Base-by-base conservation (phyloP, 1,140 invertebrate genomes). In the Nylanderia fulva region DNA sequence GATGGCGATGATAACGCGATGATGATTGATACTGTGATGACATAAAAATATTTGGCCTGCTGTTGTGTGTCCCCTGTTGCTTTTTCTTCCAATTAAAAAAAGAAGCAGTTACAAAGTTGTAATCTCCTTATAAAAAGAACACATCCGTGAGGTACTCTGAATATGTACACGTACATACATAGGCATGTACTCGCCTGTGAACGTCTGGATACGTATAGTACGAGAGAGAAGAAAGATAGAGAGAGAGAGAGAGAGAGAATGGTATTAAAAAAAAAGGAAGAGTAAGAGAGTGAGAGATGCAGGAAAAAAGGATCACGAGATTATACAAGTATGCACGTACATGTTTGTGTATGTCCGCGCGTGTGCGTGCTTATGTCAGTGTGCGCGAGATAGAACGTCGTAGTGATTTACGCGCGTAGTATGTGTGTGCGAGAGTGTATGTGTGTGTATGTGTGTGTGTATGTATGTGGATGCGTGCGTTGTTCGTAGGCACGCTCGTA, bases 81-180 rank as follows among this genome's bases (percentile, higher is more conserved):
- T 90, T 86, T 91, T 91, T 91, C 91, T 91, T 92, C 86, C 91
- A 90, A 85, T 86, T 13, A 72, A 82, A 86, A 84, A 33, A 33
- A n/a, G n/a, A n/a, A n/a, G 48, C 63, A 83, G 63, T 84, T 86
- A 82, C 60, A 89, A 92, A 90, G 68, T 89, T 45, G 63, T 89
- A 75, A 87, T 87, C 83, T 85, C 85, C 86, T 69, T 90, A n/a
- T 90, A 89, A 90, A 24, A 66, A 80, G n/a, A 71, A 90, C 89
- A 90, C 89, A 88, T 72, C 89, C 88, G 83, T 86, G 86, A 90
- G 88, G 88, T 90, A 90, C 89, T 90, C 89, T 90, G 89, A 90
- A 87, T 90, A 91, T 90, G 91, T 92, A 90, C 85, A 90, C 91
- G 87, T 87, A 90, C 87, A 88, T 92, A 91, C 86, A 91, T 91